Percentiles rank a stretch among this genome's conserved stretches.
Evolutionary conservation across 2,888 invertebrate genomes (phyloP).

Genomic region (Julus scanicus): DNA sequence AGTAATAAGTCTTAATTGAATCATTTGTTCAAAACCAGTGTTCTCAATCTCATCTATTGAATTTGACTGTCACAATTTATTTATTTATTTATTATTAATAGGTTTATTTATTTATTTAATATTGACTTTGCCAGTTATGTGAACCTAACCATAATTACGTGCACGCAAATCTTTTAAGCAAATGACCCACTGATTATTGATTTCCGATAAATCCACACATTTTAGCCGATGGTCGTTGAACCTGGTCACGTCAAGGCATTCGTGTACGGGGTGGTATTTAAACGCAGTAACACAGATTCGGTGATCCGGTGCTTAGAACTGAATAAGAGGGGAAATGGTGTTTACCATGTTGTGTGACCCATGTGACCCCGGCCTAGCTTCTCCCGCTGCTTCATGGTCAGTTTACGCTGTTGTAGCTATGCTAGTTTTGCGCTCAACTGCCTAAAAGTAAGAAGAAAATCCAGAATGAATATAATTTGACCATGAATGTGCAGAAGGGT

Average conservation of each 20-base stretch:
- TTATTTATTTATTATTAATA: no score
- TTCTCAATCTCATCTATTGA: no score
- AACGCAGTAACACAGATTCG: not conserved
- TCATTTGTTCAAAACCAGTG: no score
- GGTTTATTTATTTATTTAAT: no score
- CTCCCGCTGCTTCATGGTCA: slow-evolving; percentile 21
- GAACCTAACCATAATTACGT: no score
- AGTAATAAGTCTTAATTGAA: no score
- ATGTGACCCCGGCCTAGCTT: slow-evolving; percentile 35
- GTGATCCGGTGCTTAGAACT: not conserved
- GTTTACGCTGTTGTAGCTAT: slow-evolving; percentile 47
- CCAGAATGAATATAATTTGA: not conserved
- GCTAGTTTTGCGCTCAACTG: slow-evolving; percentile 51
- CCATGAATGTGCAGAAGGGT: not conserved
- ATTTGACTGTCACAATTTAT: no score
- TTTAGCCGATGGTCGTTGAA: not conserved
- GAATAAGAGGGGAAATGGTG: not conserved
- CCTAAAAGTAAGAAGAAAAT: slow-evolving; percentile 47
- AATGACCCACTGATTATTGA: no score
- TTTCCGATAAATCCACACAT: no score
- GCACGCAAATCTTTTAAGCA: no score
- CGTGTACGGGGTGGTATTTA: not conserved
- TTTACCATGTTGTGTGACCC: slow-evolving; percentile 50
- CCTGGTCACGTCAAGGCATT: not conserved
- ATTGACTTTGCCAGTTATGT: no score